A percentile compares a stretch with the other conserved stretches of the same genome.
Conservation (phyloP, 2,888 invertebrate genomes). For the Athalia cordata region DNA sequence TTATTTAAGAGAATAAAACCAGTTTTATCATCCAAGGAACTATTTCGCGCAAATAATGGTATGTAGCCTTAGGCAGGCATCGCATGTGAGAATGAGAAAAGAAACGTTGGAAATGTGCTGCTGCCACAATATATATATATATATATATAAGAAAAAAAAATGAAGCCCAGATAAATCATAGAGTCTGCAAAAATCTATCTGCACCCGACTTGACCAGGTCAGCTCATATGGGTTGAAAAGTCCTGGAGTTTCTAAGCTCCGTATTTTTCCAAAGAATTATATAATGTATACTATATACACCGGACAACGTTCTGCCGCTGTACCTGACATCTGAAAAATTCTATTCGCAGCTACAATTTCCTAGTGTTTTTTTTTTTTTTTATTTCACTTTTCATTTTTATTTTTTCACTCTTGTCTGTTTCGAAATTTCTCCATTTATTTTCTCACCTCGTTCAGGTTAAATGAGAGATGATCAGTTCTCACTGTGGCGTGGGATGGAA, state of each 20-base stretch:
- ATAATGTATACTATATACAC: not conserved
- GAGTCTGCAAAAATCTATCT: slow-evolving; percentile 36
- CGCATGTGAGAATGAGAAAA: not conserved
- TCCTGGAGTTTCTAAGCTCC: too few relatives aligned
- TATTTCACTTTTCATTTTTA: slow-evolving; percentile 27
- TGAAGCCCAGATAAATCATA: slow-evolving; percentile 19
- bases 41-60: not conserved
- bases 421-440: too few relatives aligned
- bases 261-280: too few relatives aligned
- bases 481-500: too few relatives aligned
- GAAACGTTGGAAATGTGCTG: not conserved
- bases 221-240: slow-evolving; percentile 3
- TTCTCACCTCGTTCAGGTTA: too few relatives aligned
- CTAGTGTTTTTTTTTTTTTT: not conserved
- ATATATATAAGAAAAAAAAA: not conserved
- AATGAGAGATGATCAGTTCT: too few relatives aligned
- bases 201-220: slow-evolving; percentile 36
- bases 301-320: not conserved
- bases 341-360: slow-evolving; percentile 35
- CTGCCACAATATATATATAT: too few relatives aligned
- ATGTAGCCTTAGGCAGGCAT: too few relatives aligned
- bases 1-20: not conserved
- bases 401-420: not conserved
- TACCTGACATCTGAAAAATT: slow-evolving; percentile 36
- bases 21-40: not conserved